Evolutionary conservation across 2,888 invertebrate genomes (phyloP).

Genomic region (Seira ritae): DNA sequence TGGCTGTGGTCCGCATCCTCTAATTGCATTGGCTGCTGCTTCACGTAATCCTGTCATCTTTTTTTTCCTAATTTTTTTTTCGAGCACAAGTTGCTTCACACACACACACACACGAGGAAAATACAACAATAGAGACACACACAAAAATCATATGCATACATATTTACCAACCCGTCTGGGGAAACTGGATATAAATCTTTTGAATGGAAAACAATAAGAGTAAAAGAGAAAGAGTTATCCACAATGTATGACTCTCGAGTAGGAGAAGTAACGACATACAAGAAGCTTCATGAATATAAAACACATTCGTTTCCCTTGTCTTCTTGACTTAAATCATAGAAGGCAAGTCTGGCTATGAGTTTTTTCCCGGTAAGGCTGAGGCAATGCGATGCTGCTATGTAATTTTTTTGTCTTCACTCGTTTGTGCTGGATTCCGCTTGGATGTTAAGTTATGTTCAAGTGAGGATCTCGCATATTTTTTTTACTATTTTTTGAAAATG

Average conservation of each 20-base stretch:
- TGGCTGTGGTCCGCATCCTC: constrained; percentile 73
- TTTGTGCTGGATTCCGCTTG: too few species aligned
- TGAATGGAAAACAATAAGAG: constrained; percentile 26
- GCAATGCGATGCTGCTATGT: too few species aligned
- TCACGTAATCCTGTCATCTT: constrained; percentile 66
- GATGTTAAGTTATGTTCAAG: too few species aligned
- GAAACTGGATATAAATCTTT: constrained; percentile 37
- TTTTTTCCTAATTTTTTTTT: not conserved
- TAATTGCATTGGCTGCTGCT: constrained; percentile 73
- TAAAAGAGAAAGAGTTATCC: constrained; percentile 25
- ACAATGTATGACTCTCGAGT: not conserved
- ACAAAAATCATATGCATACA: not conserved
- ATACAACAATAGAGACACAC: not conserved
- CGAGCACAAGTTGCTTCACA: constrained; percentile 1
- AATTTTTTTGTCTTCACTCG: too few species aligned
- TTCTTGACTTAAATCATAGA: too few species aligned
- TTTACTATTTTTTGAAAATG: too few species aligned
- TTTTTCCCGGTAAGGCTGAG: too few species aligned
- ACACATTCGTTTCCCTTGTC: constrained; percentile 35
- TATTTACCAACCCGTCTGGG: not conserved
- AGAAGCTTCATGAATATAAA: constrained; percentile 59
- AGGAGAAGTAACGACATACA: constrained; percentile 37
- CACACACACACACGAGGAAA: constrained; percentile 18
- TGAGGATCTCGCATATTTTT: too few species aligned
- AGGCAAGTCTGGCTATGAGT: too few species aligned